These are phyloP conservation scores for Hypotaenidia okinawae DNA, from an alignment of 2,797 vertebrate species.

Conservation along the genomic window DNA sequence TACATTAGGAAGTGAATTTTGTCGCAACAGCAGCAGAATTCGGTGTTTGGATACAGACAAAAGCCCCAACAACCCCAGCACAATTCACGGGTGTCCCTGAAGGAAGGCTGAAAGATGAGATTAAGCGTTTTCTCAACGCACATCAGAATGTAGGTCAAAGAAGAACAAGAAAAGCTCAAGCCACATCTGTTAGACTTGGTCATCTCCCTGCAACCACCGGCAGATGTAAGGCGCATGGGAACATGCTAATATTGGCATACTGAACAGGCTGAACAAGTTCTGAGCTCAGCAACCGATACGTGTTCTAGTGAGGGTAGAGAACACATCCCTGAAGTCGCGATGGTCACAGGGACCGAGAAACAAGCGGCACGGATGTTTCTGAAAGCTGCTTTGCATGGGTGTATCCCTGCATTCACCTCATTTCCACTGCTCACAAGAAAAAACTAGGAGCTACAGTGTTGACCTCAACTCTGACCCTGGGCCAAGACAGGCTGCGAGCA, in stretches of 20 bases:
- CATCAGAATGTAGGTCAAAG: background rate
- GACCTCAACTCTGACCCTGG: background rate
- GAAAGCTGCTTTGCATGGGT: background rate
- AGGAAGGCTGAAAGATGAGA: background rate
- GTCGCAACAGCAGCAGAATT: no score
- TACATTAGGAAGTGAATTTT: background rate
- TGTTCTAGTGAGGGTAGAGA: background rate
- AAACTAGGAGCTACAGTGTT: background rate
- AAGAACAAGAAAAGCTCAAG: background rate
- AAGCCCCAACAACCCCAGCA: no score
- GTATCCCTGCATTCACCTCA: rapidly evolving
- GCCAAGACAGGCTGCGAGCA: background rate
- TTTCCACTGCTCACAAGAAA: background rate
- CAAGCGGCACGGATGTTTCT: background rate
- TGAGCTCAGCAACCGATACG: background rate
- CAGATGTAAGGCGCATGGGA: background rate
- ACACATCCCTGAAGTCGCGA: background rate
- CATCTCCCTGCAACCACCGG: background rate
- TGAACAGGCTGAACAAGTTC: slow-evolving; percentile 5
- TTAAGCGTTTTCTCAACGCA: background rate
- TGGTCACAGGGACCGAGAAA: background rate
- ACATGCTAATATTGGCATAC: background rate
- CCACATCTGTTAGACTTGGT: background rate
- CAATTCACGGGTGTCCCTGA: background rate
- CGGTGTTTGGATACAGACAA: background rate